Evolutionary conservation across 2,888 invertebrate species (phyloP).

Genomic region (Thysanoteuthis rhombus): DNA sequence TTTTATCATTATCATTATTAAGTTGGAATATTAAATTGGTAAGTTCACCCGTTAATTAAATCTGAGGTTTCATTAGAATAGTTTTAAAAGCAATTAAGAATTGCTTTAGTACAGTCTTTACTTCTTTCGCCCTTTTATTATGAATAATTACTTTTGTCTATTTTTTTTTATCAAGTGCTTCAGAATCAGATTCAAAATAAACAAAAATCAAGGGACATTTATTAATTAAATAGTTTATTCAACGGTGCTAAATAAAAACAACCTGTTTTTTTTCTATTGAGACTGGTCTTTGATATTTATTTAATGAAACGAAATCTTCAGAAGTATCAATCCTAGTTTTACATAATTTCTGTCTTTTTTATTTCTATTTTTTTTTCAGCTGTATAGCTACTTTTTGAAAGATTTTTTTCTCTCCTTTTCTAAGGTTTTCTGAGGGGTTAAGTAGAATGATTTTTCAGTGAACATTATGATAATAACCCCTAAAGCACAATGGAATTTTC

Average conservation of each 20-base stretch:
- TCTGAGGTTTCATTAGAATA: not conserved
- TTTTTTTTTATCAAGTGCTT: not conserved
- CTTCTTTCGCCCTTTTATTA: not conserved
- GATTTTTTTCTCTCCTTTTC: not conserved
- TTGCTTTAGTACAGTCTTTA: not conserved
- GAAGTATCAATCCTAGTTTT: not conserved
- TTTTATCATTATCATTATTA: not conserved
- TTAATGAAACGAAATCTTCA: not conserved
- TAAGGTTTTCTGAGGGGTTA: not conserved
- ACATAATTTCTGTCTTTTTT: not conserved
- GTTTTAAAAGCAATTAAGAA: not conserved
- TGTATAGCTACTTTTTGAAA: not conserved
- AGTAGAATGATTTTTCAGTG: not conserved
- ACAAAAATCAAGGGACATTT: not conserved
- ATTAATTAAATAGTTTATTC: not conserved
- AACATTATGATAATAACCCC: not conserved
- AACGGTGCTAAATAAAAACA: not conserved
- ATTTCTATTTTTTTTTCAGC: not conserved
- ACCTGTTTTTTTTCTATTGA: no score
- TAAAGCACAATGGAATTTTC: not conserved
- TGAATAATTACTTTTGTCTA: not conserved
- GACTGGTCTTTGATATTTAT: not conserved
- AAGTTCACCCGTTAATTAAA: not conserved
- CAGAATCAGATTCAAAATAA: not conserved
- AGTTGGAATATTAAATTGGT: not conserved